Evolutionary conservation across 1,140 invertebrate species (phyloP).

Genomic region (Cyclina sinensis): DNA sequence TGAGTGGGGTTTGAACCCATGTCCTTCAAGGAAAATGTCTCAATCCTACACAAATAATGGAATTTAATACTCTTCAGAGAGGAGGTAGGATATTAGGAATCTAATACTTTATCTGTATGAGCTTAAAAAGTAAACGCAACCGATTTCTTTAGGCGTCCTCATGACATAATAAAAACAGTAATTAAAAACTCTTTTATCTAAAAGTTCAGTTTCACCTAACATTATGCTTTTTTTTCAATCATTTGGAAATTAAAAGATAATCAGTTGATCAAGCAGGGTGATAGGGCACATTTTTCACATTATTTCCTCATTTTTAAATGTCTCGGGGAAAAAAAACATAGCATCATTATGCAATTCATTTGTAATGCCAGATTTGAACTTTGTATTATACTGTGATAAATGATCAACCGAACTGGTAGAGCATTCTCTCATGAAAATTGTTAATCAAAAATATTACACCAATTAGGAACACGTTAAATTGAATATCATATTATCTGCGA

Average conservation of each 20-base stretch:
- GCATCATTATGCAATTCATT: slow-evolving; percentile 15
- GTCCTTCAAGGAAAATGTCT: no score
- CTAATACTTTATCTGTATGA: no score
- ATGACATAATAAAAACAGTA: neutral
- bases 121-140: neutral
- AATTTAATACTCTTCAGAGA: no score
- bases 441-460: neutral
- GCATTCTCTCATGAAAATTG: slow-evolving; percentile 9
- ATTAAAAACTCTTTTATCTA: neutral
- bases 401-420: neutral
- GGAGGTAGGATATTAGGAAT: no score
- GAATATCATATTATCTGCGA: neutral
- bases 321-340: neutral
- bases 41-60: no score
- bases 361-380: neutral
- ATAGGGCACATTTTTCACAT: neutral
- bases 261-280: neutral
- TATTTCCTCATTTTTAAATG: neutral
- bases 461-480: slow-evolving; percentile 6
- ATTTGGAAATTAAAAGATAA: neutral
- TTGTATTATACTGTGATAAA: neutral
- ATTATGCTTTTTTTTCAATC: neutral
- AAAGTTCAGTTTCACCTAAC: neutral
- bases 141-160: neutral
- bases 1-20: no score